A percentile compares a stretch with the other conserved stretches of the same genome.
Conservation (phyloP, 2,113 vertebrate species). For the Aptenodytes forsteri region DNA sequence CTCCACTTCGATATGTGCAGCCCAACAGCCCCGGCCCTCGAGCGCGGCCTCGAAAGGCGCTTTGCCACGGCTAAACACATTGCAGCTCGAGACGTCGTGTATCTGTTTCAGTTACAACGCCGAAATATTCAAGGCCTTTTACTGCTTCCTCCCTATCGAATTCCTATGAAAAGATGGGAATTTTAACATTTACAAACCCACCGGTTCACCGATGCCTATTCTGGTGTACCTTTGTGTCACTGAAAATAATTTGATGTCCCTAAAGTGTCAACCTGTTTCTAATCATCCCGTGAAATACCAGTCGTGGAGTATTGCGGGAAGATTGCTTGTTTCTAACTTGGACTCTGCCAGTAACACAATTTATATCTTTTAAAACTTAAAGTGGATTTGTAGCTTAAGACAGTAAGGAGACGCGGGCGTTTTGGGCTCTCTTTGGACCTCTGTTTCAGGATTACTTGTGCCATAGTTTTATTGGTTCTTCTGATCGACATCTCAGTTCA, state of each 20-base stretch:
- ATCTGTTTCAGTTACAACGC: rapidly evolving
- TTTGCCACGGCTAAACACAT: not conserved
- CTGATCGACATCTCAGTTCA: not conserved
- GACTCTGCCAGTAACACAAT: not conserved
- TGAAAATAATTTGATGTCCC: not conserved
- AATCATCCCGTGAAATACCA: not conserved
- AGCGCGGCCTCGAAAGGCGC: not conserved
- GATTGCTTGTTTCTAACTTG: not conserved
- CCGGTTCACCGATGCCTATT: rapidly evolving
- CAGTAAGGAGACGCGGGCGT: rapidly evolving
- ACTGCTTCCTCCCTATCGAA: not conserved
- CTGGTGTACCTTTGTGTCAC: rapidly evolving
- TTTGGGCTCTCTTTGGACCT: not conserved
- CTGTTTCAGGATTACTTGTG: not conserved
- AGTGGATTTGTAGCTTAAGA: not conserved
- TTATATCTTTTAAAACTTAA: not conserved
- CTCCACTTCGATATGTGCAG: not conserved
- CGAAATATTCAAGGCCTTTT: not conserved
- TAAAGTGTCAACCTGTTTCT: not conserved
- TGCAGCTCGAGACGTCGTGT: rapidly evolving
- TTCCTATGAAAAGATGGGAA: not conserved
- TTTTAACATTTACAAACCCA: not conserved
- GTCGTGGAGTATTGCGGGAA: not conserved
- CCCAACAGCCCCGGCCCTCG: not conserved
- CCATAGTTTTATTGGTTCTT: not conserved